Evolutionary conservation across 2,888 invertebrate genomes (phyloP).

Genomic region (Holacanthella duospinosa): DNA sequence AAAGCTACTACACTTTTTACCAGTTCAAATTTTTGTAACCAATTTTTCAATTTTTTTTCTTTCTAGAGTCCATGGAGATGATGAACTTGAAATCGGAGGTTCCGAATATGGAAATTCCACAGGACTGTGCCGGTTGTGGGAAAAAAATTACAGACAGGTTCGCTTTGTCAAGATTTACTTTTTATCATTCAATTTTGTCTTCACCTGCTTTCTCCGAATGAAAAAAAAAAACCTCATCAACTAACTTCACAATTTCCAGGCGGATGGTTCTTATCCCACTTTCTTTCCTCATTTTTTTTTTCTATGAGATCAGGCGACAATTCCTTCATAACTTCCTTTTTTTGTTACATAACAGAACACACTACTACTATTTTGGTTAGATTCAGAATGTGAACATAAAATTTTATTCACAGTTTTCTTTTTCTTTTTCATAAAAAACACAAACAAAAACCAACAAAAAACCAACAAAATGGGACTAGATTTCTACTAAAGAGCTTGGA

Average conservation of each 20-base stretch:
- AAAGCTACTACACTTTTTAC: neutral
- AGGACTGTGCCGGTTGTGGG: slow-evolving; percentile 74
- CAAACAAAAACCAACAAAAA: too few species aligned
- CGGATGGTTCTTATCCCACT: neutral
- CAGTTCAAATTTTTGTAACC: neutral
- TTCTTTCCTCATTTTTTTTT: neutral
- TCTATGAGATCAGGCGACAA: neutral
- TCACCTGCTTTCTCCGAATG: neutral
- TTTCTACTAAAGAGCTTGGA: slow-evolving; percentile 71
- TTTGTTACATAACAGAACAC: too few species aligned
- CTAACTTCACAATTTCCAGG: neutral
- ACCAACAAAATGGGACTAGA: slow-evolving; percentile 26
- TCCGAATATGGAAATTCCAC: slow-evolving; percentile 39
- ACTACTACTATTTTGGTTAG: too few species aligned
- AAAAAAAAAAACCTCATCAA: neutral
- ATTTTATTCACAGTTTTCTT: neutral
- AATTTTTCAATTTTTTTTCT: neutral
- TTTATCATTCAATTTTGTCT: slow-evolving; percentile 10
- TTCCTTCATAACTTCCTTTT: neutral
- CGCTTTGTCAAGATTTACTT: slow-evolving; percentile 21
- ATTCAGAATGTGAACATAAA: too few species aligned
- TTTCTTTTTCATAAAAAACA: neutral
- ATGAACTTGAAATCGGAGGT: slow-evolving; percentile 36
- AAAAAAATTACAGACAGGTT: slow-evolving; percentile 73
- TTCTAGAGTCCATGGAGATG: slow-evolving; percentile 17